Evolutionary conservation across 2,888 invertebrate species (phyloP).

Genomic region (Tetragonula carbonaria): DNA sequence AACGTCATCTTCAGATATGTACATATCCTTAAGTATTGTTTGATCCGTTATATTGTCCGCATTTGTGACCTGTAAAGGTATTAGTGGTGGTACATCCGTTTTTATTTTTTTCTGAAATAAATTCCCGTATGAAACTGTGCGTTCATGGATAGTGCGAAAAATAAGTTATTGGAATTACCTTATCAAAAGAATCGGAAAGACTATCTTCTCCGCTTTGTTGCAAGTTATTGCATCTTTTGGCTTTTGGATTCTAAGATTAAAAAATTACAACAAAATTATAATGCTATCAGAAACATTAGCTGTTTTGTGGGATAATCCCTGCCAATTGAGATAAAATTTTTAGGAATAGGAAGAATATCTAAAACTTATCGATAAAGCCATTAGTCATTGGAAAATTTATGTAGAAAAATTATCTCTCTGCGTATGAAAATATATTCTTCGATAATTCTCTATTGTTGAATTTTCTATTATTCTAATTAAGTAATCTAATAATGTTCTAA

Average conservation of each 20-base stretch:
- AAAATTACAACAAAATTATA: background rate
- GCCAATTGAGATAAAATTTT: too few species aligned
- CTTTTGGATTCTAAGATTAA: slow-evolving; percentile 12
- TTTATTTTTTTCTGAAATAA: slow-evolving; percentile 69
- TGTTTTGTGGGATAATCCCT: too few species aligned
- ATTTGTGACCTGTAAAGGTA: slow-evolving; percentile 44
- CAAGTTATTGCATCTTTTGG: slow-evolving; percentile 48
- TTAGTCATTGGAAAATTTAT: too few species aligned
- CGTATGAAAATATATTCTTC: too few species aligned
- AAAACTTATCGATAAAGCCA: too few species aligned
- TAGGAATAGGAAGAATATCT: too few species aligned
- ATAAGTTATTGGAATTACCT: slow-evolving; percentile 40
- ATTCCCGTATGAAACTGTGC: background rate
- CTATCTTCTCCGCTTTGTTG: slow-evolving; percentile 41
- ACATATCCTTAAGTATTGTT: slow-evolving; percentile 44
- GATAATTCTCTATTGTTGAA: too few species aligned
- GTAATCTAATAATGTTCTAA: too few species aligned
- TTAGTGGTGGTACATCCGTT: slow-evolving; percentile 39
- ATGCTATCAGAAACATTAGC: background rate
- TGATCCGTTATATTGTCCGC: slow-evolving; percentile 23
- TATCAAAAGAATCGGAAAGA: slow-evolving; percentile 41
- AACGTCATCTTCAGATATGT: slow-evolving; percentile 58
- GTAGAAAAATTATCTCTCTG: too few species aligned
- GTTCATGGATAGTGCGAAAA: background rate
- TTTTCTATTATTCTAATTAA: too few species aligned